Evolutionary conservation across 2,888 invertebrate species (phyloP).

Genomic region (Leptothorax acervorum): DNA sequence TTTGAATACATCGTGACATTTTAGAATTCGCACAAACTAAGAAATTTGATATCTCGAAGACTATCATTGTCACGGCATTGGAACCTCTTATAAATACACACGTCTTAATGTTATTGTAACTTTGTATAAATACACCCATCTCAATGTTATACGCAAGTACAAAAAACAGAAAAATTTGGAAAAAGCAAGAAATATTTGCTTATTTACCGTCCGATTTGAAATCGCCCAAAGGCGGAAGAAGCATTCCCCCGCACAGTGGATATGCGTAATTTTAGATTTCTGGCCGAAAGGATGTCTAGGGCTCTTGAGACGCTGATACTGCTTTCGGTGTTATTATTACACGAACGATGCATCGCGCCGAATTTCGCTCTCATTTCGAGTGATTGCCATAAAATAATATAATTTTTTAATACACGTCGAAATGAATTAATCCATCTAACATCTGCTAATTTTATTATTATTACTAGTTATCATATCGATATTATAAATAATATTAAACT

Average conservation of each 20-base stretch:
- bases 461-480: neutral
- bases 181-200: neutral
- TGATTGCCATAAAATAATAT: neutral
- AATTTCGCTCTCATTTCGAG: neutral
- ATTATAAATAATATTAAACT: neutral
- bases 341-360: neutral
- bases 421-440: neutral
- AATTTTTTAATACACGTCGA: neutral
- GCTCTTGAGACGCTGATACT: constrained; percentile 35
- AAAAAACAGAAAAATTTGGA: neutral
- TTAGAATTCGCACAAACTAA: constrained; percentile 22
- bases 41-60: constrained; percentile 12
- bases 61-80: neutral
- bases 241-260: constrained; percentile 21
- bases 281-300: constrained; percentile 50
- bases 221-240: constrained; percentile 27
- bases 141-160: neutral
- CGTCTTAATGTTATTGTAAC: constrained; percentile 1
- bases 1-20: constrained; percentile 7
- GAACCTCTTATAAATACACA: neutral
- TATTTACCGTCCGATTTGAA: neutral
- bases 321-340: constrained; percentile 19
- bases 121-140: neutral
- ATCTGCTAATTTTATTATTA: neutral
- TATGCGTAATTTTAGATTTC: constrained; percentile 57